phyloP scores from a whole-genome alignment of 2,113 vertebrate genomes.

The Macquaria ambigua region DNA sequence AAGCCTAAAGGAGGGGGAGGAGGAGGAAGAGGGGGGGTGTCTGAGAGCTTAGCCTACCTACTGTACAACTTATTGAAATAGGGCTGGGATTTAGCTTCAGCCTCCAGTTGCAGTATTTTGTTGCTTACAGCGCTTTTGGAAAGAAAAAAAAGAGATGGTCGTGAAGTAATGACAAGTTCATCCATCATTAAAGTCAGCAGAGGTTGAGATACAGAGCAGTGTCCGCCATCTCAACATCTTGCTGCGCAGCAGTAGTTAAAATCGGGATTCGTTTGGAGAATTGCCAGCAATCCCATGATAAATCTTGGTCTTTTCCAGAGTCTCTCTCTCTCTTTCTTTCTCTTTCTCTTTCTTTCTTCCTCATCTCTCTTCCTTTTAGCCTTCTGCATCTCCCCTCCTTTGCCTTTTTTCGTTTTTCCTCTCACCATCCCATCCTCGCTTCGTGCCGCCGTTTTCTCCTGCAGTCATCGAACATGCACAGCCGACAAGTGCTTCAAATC shows the following conservation, averaged over 20 bases:
- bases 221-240: conserved; percentile 77
- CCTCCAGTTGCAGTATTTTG: conserved; percentile 79
- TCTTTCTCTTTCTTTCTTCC: not conserved
- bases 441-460: conserved; percentile 81
- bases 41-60: conserved; percentile 77
- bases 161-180: conserved; percentile 83
- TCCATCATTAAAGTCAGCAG: conserved; percentile 80
- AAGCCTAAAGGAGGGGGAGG: conserved; percentile 58
- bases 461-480: conserved; percentile 90
- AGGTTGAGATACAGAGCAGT: conserved; percentile 77
- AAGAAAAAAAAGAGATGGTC: conserved; percentile 70
- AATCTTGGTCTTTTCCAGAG: conserved; percentile 76
- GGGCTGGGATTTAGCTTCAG: conserved; percentile 79
- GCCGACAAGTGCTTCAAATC: conserved; percentile 92
- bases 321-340: conserved; percentile 26
- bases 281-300: conserved; percentile 90
- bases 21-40: not conserved
- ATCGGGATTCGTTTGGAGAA: conserved; percentile 87
- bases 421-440: conserved; percentile 69
- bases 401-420: not conserved
- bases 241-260: conserved; percentile 78
- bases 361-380: conserved; percentile 10
- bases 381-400: conserved; percentile 14
- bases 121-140: conserved; percentile 81
- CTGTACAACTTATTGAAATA: conserved; percentile 84